These are phyloP conservation scores for Kryptolebias marmoratus DNA, from an alignment of 2,113 vertebrate genomes.

Conservation along the genomic window DNA sequence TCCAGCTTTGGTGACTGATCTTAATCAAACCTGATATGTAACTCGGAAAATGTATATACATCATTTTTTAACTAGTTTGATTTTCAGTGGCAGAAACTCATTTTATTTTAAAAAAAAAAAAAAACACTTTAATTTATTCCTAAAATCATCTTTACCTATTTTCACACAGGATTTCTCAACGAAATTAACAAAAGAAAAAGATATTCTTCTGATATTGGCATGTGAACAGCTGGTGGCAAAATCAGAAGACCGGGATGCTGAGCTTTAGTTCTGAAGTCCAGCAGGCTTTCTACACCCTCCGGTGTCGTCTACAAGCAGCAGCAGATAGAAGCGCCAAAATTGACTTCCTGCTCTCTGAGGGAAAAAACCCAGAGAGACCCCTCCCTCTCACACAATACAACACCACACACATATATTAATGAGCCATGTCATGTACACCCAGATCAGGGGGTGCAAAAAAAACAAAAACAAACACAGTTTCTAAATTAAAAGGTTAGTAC, in stretches of 20 bases:
- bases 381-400: constrained; percentile 24
- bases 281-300: constrained; percentile 41
- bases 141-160: constrained; percentile 76
- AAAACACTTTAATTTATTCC: constrained; percentile 75
- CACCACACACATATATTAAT: constrained; percentile 7
- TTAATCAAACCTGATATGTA: neutral
- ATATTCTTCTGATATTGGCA: constrained; percentile 89
- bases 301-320: constrained; percentile 68
- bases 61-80: constrained; percentile 16
- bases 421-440: constrained; percentile 42
- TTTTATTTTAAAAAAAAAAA: constrained; percentile 65
- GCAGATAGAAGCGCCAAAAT: constrained; percentile 49
- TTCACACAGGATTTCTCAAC: constrained; percentile 75
- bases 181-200: constrained; percentile 73
- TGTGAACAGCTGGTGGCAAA: constrained; percentile 95
- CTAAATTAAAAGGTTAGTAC: constrained; percentile 67
- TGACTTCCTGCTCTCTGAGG: constrained; percentile 17
- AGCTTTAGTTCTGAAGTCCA: constrained; percentile 46
- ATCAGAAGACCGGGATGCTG: constrained; percentile 79
- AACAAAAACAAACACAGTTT: constrained; percentile 45
- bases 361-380: constrained; percentile 36
- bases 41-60: neutral
- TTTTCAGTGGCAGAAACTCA: constrained; percentile 51
- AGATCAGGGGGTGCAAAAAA: constrained; percentile 62
- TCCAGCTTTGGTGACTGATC: no score